Percentiles rank a stretch among this genome's conserved stretches.
Evolutionary conservation across 2,888 invertebrate species (phyloP).

Genomic region (Cephus spinipes): DNA sequence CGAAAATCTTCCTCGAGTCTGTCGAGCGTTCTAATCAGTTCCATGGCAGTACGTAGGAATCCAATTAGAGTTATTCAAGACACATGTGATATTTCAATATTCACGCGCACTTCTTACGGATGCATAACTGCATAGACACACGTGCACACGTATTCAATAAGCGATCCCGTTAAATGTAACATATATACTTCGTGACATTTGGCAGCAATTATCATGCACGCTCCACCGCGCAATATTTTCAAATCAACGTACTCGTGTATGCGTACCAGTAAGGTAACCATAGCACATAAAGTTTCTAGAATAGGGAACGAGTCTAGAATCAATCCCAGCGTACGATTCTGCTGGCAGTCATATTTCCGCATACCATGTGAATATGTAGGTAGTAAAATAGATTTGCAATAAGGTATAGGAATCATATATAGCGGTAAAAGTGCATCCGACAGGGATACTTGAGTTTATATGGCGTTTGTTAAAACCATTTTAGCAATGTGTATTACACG

Average conservation of each 20-base stretch:
- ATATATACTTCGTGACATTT: not conserved
- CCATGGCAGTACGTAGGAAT: not conserved
- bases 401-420: not conserved
- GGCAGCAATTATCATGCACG: not conserved
- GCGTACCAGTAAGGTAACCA: not conserved
- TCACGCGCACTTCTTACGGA: not conserved
- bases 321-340: not conserved
- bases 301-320: not conserved
- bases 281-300: not conserved
- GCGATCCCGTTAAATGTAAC: not conserved
- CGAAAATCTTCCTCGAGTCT: not conserved
- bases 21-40: not conserved
- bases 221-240: not conserved
- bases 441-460: not conserved
- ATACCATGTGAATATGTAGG: not conserved
- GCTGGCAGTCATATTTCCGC: not conserved
- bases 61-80: not conserved
- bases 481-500: not conserved
- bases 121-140: too few species aligned
- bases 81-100: not conserved
- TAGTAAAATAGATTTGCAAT: not conserved
- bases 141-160: not conserved
- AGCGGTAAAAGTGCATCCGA: not conserved
- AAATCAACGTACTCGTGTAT: not conserved
- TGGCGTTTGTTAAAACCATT: not conserved